Evolutionary conservation across 2,797 vertebrate genomes (phyloP).

Genomic region (Xiphorhynchus erythropygius): DNA sequence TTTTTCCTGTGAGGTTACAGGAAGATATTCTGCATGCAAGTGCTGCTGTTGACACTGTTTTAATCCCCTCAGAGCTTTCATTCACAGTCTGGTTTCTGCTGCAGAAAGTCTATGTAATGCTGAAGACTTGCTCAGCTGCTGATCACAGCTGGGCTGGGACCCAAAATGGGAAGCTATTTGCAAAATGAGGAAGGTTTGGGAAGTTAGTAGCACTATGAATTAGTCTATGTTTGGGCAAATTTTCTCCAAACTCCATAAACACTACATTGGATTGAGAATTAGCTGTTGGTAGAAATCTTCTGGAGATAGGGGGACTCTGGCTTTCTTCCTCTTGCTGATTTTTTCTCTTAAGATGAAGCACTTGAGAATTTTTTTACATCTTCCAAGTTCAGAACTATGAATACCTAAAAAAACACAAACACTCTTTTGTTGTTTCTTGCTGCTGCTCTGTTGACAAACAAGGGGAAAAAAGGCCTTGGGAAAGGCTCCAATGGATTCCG

Average conservation of each 20-base stretch:
- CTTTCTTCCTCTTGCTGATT: background rate
- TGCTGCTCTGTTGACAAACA: background rate
- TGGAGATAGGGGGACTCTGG: background rate
- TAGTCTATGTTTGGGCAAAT: constrained; percentile 20
- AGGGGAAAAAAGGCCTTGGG: background rate
- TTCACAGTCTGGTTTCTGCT: background rate
- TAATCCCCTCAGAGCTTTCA: background rate
- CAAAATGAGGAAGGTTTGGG: background rate
- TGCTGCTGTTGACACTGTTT: background rate
- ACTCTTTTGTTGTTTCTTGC: background rate
- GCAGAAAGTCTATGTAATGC: background rate
- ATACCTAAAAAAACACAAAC: background rate
- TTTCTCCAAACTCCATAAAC: background rate
- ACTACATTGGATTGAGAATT: background rate
- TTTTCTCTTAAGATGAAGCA: background rate
- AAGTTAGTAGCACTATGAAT: background rate
- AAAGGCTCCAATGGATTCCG: background rate
- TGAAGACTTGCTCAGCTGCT: background rate
- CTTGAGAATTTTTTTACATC: background rate
- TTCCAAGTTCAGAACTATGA: background rate
- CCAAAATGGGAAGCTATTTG: background rate
- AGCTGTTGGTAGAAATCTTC: background rate
- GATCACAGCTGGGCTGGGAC: background rate
- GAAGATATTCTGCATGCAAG: background rate
- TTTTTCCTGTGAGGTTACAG: background rate